Evolutionary conservation across 1,140 invertebrate genomes (phyloP).

Genomic region (Drosophila ogumai): DNA sequence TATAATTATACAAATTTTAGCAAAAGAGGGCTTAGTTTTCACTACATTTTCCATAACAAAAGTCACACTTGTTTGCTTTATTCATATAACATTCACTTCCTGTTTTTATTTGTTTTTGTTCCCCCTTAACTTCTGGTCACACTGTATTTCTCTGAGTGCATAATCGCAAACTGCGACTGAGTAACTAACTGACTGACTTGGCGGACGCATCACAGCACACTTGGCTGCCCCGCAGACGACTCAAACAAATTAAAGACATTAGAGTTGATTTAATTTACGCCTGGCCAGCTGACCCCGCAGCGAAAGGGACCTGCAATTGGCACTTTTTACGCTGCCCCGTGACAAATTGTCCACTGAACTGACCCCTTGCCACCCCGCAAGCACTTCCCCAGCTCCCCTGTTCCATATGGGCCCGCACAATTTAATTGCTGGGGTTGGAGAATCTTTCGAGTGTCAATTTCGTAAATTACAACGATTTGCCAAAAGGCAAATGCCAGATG

Average conservation of each 20-base stretch:
- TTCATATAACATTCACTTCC: no score
- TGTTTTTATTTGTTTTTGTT: no score
- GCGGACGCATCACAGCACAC: constrained; percentile 58
- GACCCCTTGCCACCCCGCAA: constrained; percentile 10
- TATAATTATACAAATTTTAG: not conserved
- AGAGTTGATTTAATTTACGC: constrained; percentile 82
- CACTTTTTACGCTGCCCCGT: constrained; percentile 77
- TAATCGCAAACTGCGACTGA: constrained; percentile 7
- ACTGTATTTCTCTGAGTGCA: not conserved
- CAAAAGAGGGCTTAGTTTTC: not conserved
- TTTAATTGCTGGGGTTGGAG: constrained; percentile 25
- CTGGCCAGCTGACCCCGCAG: constrained; percentile 62
- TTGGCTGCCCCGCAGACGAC: constrained; percentile 55
- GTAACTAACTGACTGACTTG: constrained; percentile 42
- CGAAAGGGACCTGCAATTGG: constrained; percentile 68
- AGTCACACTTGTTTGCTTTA: no score
- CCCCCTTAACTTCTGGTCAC: no score
- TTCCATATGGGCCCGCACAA: constrained; percentile 43
- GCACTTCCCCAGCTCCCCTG: no score
- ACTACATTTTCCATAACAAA: not conserved
- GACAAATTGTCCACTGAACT: constrained; percentile 68
- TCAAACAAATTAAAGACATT: constrained; percentile 83
- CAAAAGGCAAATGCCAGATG: constrained; percentile 48
- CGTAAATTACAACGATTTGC: constrained; percentile 82
- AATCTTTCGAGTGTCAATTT: constrained; percentile 82